A percentile compares a stretch with the other conserved stretches of the same genome.
These are phyloP conservation scores for Lasioglossum zephyrum DNA, from an alignment of 2,888 invertebrate species.

Conservation along the genomic window DNA sequence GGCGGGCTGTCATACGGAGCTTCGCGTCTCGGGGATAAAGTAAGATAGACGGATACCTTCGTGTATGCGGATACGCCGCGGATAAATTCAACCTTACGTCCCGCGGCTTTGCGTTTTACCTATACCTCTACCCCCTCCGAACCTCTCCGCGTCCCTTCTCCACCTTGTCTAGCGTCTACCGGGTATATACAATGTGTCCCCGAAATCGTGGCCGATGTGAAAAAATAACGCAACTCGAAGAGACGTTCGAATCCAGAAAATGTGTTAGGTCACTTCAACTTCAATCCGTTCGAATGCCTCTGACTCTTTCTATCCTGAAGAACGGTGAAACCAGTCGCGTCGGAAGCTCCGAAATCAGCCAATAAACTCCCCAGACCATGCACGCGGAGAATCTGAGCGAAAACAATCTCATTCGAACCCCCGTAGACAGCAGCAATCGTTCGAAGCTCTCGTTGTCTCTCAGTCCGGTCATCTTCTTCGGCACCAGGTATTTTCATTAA, in stretches of 20 bases:
- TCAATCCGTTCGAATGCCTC: neutral
- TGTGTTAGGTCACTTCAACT: neutral
- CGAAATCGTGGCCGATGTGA: neutral
- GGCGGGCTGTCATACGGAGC: conserved; percentile 82
- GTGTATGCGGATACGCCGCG: conserved; percentile 78
- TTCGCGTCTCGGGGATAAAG: conserved; percentile 82
- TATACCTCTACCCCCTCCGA: conserved; percentile 62
- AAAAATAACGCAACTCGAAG: too few species aligned
- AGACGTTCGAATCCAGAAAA: too few species aligned
- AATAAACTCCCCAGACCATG: neutral
- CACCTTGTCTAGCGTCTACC: conserved; percentile 20
- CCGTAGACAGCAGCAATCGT: neutral
- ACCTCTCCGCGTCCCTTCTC: conserved; percentile 8
- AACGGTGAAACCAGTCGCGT: neutral
- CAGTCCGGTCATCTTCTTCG: conserved; percentile 72
- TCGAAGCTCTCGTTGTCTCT: neutral
- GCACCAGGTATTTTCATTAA: conserved; percentile 58
- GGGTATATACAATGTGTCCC: conserved; percentile 41
- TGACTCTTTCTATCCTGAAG: neutral
- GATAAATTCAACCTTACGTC: conserved; percentile 83
- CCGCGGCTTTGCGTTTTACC: conserved; percentile 81
- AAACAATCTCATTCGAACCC: neutral
- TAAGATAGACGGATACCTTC: conserved; percentile 83
- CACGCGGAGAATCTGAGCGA: neutral
- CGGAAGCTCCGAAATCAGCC: neutral